phyloP scores from a whole-genome alignment of 2,888 invertebrate species.

The Amblyjoppa fuscipennis region DNA sequence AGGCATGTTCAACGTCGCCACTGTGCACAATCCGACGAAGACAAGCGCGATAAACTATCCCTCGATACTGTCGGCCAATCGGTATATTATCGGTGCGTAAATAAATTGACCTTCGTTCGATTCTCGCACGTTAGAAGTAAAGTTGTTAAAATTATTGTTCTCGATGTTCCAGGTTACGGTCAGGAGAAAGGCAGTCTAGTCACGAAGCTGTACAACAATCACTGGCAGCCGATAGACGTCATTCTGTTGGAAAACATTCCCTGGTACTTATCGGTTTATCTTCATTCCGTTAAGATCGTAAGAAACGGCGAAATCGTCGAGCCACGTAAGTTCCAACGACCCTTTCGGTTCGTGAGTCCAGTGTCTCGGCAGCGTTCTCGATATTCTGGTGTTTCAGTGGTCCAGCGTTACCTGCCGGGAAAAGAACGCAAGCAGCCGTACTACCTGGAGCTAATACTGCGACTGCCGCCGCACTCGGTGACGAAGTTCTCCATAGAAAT shows the following conservation, averaged over 20 bases:
- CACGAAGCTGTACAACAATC: constrained; percentile 93
- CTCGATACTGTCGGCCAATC: constrained; percentile 91
- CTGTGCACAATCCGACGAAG: constrained; percentile 86
- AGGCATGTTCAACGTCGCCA: constrained; percentile 90
- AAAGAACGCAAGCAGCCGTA: constrained; percentile 94
- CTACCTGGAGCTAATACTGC: constrained; percentile 94
- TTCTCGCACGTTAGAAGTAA: background rate
- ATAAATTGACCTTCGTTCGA: background rate
- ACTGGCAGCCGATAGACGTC: constrained; percentile 91
- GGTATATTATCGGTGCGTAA: constrained; percentile 89
- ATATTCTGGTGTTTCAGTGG: constrained; percentile 78
- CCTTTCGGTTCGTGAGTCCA: background rate
- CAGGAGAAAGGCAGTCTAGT: constrained; percentile 96
- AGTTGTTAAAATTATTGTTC: background rate
- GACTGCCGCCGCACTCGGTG: constrained; percentile 92
- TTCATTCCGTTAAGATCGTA: constrained; percentile 92
- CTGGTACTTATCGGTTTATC: constrained; percentile 95
- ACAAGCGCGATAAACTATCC: constrained; percentile 87
- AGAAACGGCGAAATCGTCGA: constrained; percentile 87
- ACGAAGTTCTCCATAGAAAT: constrained; percentile 95
- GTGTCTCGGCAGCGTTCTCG: background rate
- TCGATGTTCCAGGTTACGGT: constrained; percentile 90
- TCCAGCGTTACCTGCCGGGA: constrained; percentile 89
- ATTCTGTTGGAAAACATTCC: constrained; percentile 96
- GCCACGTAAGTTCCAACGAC: constrained; percentile 83